These are phyloP conservation scores for Lonchura striata DNA, from an alignment of 2,113 vertebrate species.

Conservation along the genomic window DNA sequence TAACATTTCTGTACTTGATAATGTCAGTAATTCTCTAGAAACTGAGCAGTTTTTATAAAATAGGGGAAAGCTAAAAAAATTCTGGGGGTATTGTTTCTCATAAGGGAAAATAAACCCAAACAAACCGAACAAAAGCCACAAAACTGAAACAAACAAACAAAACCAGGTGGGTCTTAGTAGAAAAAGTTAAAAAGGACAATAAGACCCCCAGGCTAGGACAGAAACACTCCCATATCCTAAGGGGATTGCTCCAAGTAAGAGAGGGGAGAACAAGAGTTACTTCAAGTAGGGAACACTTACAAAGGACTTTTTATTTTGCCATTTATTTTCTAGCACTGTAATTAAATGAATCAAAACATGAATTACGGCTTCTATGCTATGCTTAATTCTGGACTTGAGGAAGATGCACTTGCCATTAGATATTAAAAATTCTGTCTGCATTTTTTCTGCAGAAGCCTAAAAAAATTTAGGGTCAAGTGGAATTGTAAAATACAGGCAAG, in stretches of 20 bases:
- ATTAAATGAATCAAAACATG: not conserved
- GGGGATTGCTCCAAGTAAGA: too few species aligned
- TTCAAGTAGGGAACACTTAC: accelerated
- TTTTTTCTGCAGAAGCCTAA: not conserved
- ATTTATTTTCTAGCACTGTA: not conserved
- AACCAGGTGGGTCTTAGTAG: not conserved
- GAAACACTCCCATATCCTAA: accelerated
- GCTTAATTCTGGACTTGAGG: not conserved
- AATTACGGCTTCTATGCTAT: not conserved
- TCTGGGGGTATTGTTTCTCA: not conserved
- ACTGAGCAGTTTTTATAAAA: not conserved
- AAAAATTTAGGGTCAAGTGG: not conserved
- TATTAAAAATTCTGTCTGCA: not conserved
- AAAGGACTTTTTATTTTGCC: not conserved
- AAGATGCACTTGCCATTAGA: not conserved
- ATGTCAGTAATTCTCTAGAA: not conserved
- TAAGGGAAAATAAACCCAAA: not conserved
- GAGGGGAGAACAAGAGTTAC: not conserved
- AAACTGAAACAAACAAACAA: not conserved
- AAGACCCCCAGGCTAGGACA: not conserved
- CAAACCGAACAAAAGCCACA: not conserved
- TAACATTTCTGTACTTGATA: not conserved
- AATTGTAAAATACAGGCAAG: not conserved
- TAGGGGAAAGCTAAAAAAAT: not conserved
- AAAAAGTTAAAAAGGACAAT: not conserved